These are phyloP conservation scores for Epinotia demarniana DNA, from an alignment of 2,888 invertebrate species.

Conservation along the genomic window DNA sequence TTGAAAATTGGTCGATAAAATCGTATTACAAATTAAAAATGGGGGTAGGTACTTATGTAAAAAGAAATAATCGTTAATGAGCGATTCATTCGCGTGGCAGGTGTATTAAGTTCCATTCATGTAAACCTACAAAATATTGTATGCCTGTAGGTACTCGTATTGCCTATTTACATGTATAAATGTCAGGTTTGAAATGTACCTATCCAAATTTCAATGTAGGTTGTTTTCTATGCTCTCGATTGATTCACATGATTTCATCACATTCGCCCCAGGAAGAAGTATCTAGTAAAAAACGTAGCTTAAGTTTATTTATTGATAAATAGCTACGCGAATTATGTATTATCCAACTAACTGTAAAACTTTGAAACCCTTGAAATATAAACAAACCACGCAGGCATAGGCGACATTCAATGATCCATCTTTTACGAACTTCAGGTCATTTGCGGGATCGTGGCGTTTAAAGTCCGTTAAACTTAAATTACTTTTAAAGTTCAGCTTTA, in stretches of 20 bases:
- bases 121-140: neutral
- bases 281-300: no score
- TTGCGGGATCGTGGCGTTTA: slow-evolving; percentile 54
- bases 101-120: slow-evolving; percentile 29
- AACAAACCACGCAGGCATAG: slow-evolving; percentile 38
- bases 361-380: slow-evolving; percentile 16
- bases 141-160: neutral
- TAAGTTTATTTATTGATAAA: no score
- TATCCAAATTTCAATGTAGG: no score
- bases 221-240: no score
- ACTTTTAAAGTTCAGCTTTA: slow-evolving; percentile 57
- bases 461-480: slow-evolving; percentile 63
- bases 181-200: no score
- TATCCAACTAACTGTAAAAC: no score
- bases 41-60: no score
- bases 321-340: no score
- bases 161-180: no score
- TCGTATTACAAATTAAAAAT: neutral
- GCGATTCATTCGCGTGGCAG: slow-evolving; percentile 11
- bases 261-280: no score
- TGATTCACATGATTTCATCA: no score
- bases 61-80: neutral
- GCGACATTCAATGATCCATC: slow-evolving; percentile 58
- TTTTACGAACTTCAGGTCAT: slow-evolving; percentile 55
- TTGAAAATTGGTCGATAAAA: neutral